Base-by-base conservation (phyloP, 2,113 vertebrate species). In the Semnornis frantzii region DNA sequence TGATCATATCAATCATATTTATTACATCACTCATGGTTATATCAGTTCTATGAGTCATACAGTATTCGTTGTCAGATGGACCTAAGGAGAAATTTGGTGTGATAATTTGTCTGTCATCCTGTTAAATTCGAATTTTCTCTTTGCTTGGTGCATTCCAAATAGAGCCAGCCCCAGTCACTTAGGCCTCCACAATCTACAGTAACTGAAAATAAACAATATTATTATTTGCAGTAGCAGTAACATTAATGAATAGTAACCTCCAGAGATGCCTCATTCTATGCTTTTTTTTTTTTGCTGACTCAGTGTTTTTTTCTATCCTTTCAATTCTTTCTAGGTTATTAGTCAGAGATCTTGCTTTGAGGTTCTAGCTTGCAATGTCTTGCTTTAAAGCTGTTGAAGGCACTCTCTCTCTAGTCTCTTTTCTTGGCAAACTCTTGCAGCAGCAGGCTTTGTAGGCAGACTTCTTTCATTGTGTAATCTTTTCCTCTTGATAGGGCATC, bases 361-460 rank as follows among this genome's bases (percentile, higher is more conserved):
- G 75, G 44, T 85, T 87, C 82, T 85, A 42, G 72, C n/a, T 83
- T 91, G 84, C 69, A 81, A 46, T 77, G 48, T 74, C 89, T 91
- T 37, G 20, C 79, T 96, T 89, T 87, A 83, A 93, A 79, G 37
- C 85, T 87, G 68, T 85, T 87, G 79, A 93, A 95, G 75, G 48
- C 87, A 21, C 58, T 85, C 82, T 85, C 75, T 87, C 12, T 8
- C 2, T 8, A 82, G 44, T 50, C 85, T 90, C 64, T 92, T 95
- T 91, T 94, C 93, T 96, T 97, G 95, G 94, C 91, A 91, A 92
- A 96, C 42, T 97, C 94, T 90, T 92, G 82, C 46, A 91, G 94
- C 96, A 96, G 96, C 95, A 95, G 94, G 95, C 93, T 95, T 95
- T 96, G 96, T 94, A 95, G 93, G 95, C 95, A 97, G 95, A 60